Evolutionary conservation across 2,888 invertebrate species (phyloP).

Genomic region (Nephrotoma appendiculata): DNA sequence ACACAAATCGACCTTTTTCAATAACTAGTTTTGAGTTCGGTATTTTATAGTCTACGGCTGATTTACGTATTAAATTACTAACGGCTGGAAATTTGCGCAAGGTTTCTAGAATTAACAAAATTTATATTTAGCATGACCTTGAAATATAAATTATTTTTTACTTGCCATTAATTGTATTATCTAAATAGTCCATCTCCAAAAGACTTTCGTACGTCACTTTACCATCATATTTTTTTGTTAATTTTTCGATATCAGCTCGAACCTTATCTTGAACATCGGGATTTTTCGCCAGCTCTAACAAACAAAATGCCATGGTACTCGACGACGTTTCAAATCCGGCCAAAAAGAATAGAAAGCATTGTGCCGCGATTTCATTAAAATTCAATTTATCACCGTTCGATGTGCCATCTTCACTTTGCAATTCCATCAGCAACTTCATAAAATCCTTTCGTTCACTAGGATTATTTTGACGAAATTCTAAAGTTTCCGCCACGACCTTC

Average conservation of each 20-base stretch:
- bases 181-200: conserved; percentile 28
- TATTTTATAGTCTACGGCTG: conserved; percentile 23
- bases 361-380: too few relatives aligned
- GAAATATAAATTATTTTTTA: background rate
- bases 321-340: conserved; percentile 35
- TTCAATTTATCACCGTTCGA: conserved; percentile 22
- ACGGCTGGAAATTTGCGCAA: conserved; percentile 33
- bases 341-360: conserved; percentile 23
- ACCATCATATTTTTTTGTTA: conserved; percentile 21
- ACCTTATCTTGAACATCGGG: conserved; percentile 12
- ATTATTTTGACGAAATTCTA: conserved; percentile 26
- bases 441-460: conserved; percentile 35
- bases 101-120: conserved; percentile 24
- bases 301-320: conserved; percentile 27
- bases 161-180: conserved; percentile 28
- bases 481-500: background rate
- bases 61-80: conserved; percentile 22
- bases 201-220: conserved; percentile 28
- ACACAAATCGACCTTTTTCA: conserved; percentile 22
- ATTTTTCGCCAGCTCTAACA: conserved; percentile 19
- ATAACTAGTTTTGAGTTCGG: conserved; percentile 21
- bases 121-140: background rate
- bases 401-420: conserved; percentile 23
- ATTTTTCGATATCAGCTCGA: conserved; percentile 25
- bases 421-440: conserved; percentile 25